Evolutionary conservation across 2,888 invertebrate genomes (phyloP), one percentile per base, ranked within the genome.

Genomic region (Trichogramma dendrolimi): DNA sequence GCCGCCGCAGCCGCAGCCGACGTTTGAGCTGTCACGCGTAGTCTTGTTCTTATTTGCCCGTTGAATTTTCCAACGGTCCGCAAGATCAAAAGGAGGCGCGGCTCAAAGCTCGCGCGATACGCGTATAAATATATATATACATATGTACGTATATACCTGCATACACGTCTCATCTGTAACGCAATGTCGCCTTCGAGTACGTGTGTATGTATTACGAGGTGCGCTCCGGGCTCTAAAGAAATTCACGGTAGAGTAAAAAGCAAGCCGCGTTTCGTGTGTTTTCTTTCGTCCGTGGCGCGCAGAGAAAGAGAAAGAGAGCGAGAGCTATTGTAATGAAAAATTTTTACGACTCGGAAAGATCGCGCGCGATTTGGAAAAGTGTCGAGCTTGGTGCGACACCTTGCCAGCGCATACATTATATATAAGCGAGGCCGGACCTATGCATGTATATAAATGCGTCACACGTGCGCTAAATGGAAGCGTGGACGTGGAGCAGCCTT

Each of bases 401-500:
- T 75, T 73, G 75, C 27, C 1, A 27, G 27, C 71, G 72, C 72
- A 72, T 73, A 73, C 74, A 74, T 75, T 75, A 73, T 72, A 68
- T 68, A 65, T 61, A 66, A 71, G 66, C 63, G 67, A 57, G 64
- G 60, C 42, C 73, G 73, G 75, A 73, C 71, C 74, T 72, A 73
- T 66, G 70, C 69, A 71, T 72, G 73, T 75, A 73, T 75, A 74
- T 73, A 76, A 75, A 75, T 75, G 75, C 73, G 73, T 71, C 72
- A 70, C 70, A 72, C 71, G 48, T 48, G 48, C 54, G 38, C 43
- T 42, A 43, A 51, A 43, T 51, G 52, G 53, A 51, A 58, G 52
- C 49, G 60, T 27, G 27, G 27, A 27, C 27, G 27, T 2, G 27
- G 27, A 27, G 27, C 27, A 27, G 27, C 27, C 27, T 27, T 27